Evolutionary conservation across 2,888 invertebrate species (phyloP).

Genomic region (Timandra comae): DNA sequence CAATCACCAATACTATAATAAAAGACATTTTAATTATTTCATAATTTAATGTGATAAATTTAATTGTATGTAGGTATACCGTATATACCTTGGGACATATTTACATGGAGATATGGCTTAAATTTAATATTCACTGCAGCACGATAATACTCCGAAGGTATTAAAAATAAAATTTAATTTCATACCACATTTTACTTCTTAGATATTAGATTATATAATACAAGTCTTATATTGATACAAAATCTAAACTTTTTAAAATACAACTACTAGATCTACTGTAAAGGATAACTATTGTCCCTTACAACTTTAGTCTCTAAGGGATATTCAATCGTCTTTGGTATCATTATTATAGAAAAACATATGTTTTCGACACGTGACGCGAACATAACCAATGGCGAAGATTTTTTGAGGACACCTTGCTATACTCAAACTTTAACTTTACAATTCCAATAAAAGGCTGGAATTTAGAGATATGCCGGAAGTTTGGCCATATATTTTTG

Average conservation of each 20-base stretch:
- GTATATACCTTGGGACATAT: conserved; percentile 47
- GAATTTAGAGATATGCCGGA: too few relatives aligned
- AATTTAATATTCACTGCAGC: conserved; percentile 49
- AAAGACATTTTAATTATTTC: conserved; percentile 24
- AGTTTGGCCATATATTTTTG: too few relatives aligned
- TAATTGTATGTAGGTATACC: conserved; percentile 45
- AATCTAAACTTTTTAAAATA: conserved; percentile 65
- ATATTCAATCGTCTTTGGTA: conserved; percentile 76
- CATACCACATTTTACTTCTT: conserved; percentile 45
- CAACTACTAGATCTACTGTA: conserved; percentile 48
- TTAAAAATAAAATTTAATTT: conserved; percentile 64
- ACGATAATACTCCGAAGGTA: conserved; percentile 68
- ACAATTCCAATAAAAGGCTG: too few relatives aligned
- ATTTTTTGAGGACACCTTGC: too few relatives aligned
- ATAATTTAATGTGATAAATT: conserved; percentile 71
- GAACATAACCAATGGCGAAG: conserved; percentile 24
- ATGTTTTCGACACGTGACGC: conserved; percentile 44
- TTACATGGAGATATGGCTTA: conserved; percentile 59
- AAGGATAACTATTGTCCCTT: conserved; percentile 36
- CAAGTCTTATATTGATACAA: conserved; percentile 63
- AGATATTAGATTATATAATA: conserved; percentile 58
- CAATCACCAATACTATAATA: too few relatives aligned
- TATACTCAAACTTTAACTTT: too few relatives aligned
- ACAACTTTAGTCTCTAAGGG: conserved; percentile 57
- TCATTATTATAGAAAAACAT: conserved; percentile 66